Evolutionary conservation across 2,797 vertebrate species (phyloP), one percentile per base, ranked within the genome.

Genomic region (Onychomys arenicola): DNA sequence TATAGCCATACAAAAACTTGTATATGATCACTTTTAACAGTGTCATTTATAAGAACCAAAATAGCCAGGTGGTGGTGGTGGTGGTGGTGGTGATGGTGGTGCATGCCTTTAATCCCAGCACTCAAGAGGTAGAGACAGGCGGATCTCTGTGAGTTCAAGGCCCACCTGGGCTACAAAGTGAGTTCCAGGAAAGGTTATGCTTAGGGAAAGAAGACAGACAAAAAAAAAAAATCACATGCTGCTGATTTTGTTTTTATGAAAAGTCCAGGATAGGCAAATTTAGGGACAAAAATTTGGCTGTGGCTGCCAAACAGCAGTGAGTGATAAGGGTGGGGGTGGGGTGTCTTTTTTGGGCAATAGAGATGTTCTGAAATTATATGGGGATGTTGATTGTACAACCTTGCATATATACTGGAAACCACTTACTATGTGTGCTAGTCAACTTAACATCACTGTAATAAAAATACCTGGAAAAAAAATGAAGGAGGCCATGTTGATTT

Each of bases 351-450:
- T n/a, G 10, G 65, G 32, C 67, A 32, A 96, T 14, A 10, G 69
- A 97, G 89, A 52, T 92, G 76, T 96, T 94, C 75, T 80, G 89
- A 96, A 89, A 90, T 95, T 85, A 90, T 52, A 80, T 49, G 75
- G 34, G 67, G 40, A 43, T 82, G 16, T 85, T 67, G 59, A 84
- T 23, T 77, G 32, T 23, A 77, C 23, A 77, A 16, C 8, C 43
- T 75, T 55, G 34, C 85, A 75, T 25, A 29, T 77, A 57, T 76
- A n/a, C 59, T 84, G 67, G 77, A 94, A 90, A 57, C 21, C 59
- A 90, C 8, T 32, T 43, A 29, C 32, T n/a, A 1, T 2, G 10
- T 49, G 46, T 29, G 23, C 90, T 52, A 52, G 89, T 52, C 59
- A 55, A 27, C 21, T 67, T 78, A 19, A 55, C 49, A 21, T 40